These are phyloP conservation scores for Rhynchotus rufescens DNA, from an alignment of 2,797 vertebrate genomes.

Conservation along the genomic window DNA sequence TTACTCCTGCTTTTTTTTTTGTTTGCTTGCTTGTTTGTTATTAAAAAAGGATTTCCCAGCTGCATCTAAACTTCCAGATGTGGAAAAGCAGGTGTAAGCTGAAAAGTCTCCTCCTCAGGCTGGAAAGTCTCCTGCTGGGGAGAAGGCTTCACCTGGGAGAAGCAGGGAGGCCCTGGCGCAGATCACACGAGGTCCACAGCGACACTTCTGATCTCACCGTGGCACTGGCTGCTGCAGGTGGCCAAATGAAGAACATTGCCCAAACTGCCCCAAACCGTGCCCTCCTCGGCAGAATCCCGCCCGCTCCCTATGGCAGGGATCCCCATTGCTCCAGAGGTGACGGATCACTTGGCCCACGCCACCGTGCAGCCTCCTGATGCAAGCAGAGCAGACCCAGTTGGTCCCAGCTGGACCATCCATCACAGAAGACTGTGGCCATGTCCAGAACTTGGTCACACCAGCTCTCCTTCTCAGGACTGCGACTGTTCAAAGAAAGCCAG, in stretches of 20 bases:
- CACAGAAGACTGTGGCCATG: neutral
- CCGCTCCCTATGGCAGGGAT: neutral
- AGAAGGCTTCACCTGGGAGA: neutral
- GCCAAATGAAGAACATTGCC: neutral
- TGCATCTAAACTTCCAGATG: neutral
- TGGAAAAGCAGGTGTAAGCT: neutral
- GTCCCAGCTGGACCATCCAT: neutral
- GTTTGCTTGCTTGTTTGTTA: neutral
- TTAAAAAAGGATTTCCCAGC: neutral
- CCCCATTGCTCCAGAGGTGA: neutral
- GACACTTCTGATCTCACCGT: neutral
- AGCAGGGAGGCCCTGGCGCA: neutral
- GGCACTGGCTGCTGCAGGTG: fast-evolving
- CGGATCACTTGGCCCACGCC: fast-evolving
- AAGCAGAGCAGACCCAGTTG: neutral
- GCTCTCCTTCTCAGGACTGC: neutral
- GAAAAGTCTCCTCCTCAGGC: neutral
- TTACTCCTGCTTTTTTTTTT: neutral
- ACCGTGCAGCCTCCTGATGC: neutral
- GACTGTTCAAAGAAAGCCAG: neutral
- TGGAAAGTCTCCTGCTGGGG: neutral
- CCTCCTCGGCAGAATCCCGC: neutral
- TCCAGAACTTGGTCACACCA: neutral
- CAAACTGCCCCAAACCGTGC: neutral
- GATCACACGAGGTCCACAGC: neutral